These are phyloP conservation scores for Caenorhabditis remanei DNA, from an alignment of 1,140 invertebrate species.

Conservation along the genomic window DNA sequence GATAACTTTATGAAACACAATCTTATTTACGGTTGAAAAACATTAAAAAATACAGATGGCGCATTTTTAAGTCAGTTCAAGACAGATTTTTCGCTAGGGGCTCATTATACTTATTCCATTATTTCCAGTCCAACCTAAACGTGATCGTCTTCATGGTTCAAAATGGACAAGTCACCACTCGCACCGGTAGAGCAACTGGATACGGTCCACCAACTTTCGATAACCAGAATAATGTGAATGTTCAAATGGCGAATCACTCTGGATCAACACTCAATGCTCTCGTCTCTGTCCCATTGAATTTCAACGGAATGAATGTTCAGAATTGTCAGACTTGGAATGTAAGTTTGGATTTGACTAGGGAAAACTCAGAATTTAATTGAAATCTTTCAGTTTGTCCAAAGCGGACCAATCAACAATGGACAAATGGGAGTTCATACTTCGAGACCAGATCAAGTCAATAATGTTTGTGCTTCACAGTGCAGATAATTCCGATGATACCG, in stretches of 20 bases:
- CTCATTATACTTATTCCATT: too few species aligned
- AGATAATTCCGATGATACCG: not conserved
- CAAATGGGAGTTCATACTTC: constrained; percentile 23
- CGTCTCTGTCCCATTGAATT: constrained; percentile 15
- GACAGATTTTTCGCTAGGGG: too few species aligned
- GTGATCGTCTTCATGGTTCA: constrained; percentile 29
- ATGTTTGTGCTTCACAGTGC: constrained; percentile 36
- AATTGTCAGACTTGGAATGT: constrained; percentile 54
- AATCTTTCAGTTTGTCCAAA: constrained; percentile 37
- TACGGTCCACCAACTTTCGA: constrained; percentile 35
- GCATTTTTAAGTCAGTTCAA: too few species aligned
- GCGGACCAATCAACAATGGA: constrained; percentile 46
- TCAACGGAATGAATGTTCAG: constrained; percentile 48
- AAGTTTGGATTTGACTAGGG: not conserved
- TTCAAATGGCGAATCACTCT: constrained; percentile 23
- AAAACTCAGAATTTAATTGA: not conserved
- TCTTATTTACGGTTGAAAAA: too few species aligned
- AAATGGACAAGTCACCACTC: not conserved
- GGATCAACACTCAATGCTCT: constrained; percentile 38
- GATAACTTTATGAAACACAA: too few species aligned
- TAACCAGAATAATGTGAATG: not conserved
- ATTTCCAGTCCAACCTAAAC: not conserved
- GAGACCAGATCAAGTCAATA: constrained; percentile 51
- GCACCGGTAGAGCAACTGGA: constrained; percentile 8
- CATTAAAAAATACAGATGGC: too few species aligned